Percentiles rank a stretch among this genome's conserved stretches.
These are phyloP conservation scores for Oreonectes daqikongensis DNA, from an alignment of 2,797 vertebrate species.

Conservation along the genomic window DNA sequence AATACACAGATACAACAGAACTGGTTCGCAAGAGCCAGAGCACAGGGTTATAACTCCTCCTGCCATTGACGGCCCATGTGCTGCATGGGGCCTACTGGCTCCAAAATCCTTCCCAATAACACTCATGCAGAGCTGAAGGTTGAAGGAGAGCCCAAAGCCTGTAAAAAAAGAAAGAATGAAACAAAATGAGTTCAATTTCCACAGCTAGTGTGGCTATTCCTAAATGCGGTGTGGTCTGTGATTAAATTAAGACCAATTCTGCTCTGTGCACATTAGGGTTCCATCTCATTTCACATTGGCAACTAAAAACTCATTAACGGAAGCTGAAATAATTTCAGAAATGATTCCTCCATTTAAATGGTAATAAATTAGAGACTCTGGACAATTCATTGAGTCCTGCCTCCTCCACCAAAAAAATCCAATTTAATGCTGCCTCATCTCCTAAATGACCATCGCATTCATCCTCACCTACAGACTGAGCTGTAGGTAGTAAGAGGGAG, in stretches of 20 bases:
- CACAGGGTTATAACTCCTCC: conserved; percentile 79
- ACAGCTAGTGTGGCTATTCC: conserved; percentile 47
- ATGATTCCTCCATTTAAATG: conserved; percentile 79
- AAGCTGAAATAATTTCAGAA: conserved; percentile 74
- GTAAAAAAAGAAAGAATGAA: conserved; percentile 57
- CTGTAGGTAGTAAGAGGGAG: conserved; percentile 53
- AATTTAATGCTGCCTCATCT: conserved; percentile 77
- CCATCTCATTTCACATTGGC: conserved; percentile 73
- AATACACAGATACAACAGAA: conserved; percentile 40
- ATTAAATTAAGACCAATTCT: conserved; percentile 71
- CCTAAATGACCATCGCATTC: conserved; percentile 77
- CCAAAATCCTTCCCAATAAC: conserved; percentile 86
- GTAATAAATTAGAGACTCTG: conserved; percentile 75
- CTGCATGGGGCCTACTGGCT: conserved; percentile 77
- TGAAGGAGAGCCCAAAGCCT: conserved; percentile 84
- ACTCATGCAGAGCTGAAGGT: conserved; percentile 86
- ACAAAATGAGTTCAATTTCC: conserved; percentile 37
- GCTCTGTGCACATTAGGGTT: conserved; percentile 69
- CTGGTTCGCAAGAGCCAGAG: conserved; percentile 81
- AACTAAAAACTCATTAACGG: conserved; percentile 75
- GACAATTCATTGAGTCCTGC: conserved; percentile 71
- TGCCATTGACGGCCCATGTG: conserved; percentile 84
- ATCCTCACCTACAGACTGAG: conserved; percentile 65
- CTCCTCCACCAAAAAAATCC: conserved; percentile 72
- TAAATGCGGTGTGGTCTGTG: conserved; percentile 57